These are phyloP conservation scores for Drosophila basisetae DNA, from an alignment of 2,888 invertebrate species.

Conservation along the genomic window DNA sequence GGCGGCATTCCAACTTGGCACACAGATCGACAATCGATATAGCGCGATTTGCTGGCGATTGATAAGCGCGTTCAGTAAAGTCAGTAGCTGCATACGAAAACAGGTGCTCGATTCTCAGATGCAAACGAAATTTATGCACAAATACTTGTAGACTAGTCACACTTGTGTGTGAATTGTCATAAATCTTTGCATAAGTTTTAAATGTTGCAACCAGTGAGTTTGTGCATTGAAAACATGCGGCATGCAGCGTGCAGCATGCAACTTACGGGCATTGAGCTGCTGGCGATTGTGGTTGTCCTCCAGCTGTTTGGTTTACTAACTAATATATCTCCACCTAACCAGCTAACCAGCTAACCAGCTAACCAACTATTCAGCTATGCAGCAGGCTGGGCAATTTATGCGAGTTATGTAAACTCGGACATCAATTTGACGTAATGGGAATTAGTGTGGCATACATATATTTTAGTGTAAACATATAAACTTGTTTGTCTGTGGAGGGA, in stretches of 20 bases:
- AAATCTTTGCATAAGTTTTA: slow-evolving; percentile 68
- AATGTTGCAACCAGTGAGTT: slow-evolving; percentile 34
- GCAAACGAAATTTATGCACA: neutral
- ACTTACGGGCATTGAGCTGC: slow-evolving; percentile 38
- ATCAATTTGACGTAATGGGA: slow-evolving; percentile 77
- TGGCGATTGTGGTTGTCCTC: slow-evolving; percentile 80
- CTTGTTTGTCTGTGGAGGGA: slow-evolving; percentile 38
- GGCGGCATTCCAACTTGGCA: slow-evolving; percentile 77
- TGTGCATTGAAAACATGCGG: slow-evolving; percentile 29
- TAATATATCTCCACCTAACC: neutral
- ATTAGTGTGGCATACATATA: slow-evolving; percentile 27
- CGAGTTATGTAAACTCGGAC: slow-evolving; percentile 71
- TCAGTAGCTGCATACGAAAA: slow-evolving; percentile 30
- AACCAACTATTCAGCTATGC: slow-evolving; percentile 6
- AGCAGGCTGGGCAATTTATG: slow-evolving; percentile 63
- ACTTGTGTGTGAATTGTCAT: slow-evolving; percentile 61
- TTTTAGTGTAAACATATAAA: slow-evolving; percentile 20
- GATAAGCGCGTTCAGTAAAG: slow-evolving; percentile 43
- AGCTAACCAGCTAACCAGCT: slow-evolving; percentile 11
- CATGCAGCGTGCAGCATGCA: neutral
- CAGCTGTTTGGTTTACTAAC: slow-evolving; percentile 42
- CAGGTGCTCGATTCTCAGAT: slow-evolving; percentile 13
- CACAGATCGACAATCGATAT: slow-evolving; percentile 48
- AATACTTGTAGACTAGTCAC: slow-evolving; percentile 29
- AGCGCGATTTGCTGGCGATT: slow-evolving; percentile 38